Conservation (phyloP, 2,888 invertebrate genomes). For the Pristionchus entomophagus region DNA sequence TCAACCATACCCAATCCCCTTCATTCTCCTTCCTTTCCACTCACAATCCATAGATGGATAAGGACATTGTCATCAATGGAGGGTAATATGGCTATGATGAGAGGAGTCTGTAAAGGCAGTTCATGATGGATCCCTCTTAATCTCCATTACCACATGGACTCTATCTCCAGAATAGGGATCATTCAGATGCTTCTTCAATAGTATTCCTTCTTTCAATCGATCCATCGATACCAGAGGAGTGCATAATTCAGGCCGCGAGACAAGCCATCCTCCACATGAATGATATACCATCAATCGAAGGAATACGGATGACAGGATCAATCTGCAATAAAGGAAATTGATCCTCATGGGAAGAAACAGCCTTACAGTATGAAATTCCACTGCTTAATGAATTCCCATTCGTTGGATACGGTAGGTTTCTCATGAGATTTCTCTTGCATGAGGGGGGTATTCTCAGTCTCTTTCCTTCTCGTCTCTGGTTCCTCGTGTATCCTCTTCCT, state of each 20-base stretch:
- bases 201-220: slow-evolving; percentile 38
- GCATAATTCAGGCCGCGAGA: slow-evolving; percentile 47
- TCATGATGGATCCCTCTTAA: not conserved
- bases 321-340: not conserved
- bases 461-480: slow-evolving; percentile 16
- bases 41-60: not conserved
- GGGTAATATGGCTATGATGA: not conserved
- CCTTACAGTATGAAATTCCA: not conserved
- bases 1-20: not conserved
- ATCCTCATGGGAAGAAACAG: not conserved
- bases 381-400: not conserved
- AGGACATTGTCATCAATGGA: not conserved
- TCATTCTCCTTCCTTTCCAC: not conserved
- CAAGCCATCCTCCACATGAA: slow-evolving; percentile 33
- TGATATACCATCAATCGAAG: slow-evolving; percentile 13
- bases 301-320: not conserved
- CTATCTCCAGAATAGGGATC: slow-evolving; percentile 32
- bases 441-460: not conserved
- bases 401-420: not conserved
- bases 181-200: not conserved
- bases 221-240: slow-evolving; percentile 50
- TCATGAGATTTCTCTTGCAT: not conserved
- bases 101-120: not conserved
- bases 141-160: slow-evolving; percentile 15
- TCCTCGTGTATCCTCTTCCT: not conserved